Base-by-base conservation (phyloP, 2,888 invertebrate species). In the Cetonia aurata region DNA sequence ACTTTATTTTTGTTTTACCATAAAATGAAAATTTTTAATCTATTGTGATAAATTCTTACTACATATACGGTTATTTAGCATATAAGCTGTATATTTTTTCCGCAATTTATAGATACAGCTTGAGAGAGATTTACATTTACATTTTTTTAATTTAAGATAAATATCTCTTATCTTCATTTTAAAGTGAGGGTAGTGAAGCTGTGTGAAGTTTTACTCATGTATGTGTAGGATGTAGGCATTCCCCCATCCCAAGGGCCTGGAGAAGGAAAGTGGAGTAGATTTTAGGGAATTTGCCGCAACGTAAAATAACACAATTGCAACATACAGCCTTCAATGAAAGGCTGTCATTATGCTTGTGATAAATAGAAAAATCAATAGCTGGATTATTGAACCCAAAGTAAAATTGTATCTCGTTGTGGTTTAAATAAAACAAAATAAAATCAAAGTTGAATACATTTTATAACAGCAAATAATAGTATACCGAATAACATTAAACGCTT, bases 201-300 rank as follows among this genome's bases (percentile, higher is more conserved):
- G 60, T 50, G 69, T 69, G 52, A 69, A 57, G 52, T 59, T 44
- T 59, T 46, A 25, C 48, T 19, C 57, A 46, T 68, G 57, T 33
- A 31, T 60, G 69, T 60, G 52, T 19, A 46, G 57, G 48, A 57
- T 41, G 69, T 57, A 33, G 37, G 41, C 50, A 37, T 48, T 57
- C 69, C 69, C 57, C 59, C 52, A 50, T 69, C 69, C 69, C 69
- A 41, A 41, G 69, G 60, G 67, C 67, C 57, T 33, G 67, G 65
- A 69, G 71, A 71, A 73, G 72, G 73, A 73, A 73, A 69, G 68
- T 71, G 66, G 72, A 72, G 68, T 70, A 69, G 67, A 71, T 59
- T 70, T 70, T 52, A 72, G 71, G 73, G 66, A 70, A 69, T 65
- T 69, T 70, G 67, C 70, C 72, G 70, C 66, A 8, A 68, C 68